These are phyloP conservation scores for Apis dorsata DNA, from an alignment of 1,140 invertebrate species.

Conservation along the genomic window DNA sequence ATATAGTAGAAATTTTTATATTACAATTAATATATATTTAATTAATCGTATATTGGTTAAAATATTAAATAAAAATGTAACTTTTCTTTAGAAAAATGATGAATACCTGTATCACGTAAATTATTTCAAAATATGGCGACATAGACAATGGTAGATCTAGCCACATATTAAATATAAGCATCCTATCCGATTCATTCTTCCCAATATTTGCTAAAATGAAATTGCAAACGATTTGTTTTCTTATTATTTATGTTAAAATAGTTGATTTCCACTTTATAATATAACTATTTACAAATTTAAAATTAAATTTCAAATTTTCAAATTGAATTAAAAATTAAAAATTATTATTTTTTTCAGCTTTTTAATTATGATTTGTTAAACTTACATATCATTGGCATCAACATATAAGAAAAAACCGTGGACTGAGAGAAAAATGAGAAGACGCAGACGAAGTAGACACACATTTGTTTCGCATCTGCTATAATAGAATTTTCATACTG, in stretches of 20 bases:
- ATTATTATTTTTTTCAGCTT: neutral
- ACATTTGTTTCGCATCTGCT: slow-evolving; percentile 18
- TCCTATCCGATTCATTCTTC: slow-evolving; percentile 55
- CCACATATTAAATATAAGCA: slow-evolving; percentile 52
- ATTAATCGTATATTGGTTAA: too few species aligned
- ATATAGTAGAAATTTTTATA: too few species aligned
- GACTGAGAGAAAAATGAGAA: slow-evolving; percentile 46
- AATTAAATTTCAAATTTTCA: too few species aligned
- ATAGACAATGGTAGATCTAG: slow-evolving; percentile 38
- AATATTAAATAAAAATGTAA: too few species aligned
- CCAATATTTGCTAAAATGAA: slow-evolving; percentile 55
- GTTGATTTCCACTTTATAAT: neutral
- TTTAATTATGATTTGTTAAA: neutral
- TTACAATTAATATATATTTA: too few species aligned
- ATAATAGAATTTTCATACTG: slow-evolving; percentile 27
- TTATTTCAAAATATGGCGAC: slow-evolving; percentile 60
- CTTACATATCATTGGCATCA: slow-evolving; percentile 57
- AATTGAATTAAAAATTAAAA: too few species aligned
- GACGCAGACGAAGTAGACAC: slow-evolving; percentile 40
- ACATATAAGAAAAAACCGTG: slow-evolving; percentile 37
- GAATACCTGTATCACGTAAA: slow-evolving; percentile 25
- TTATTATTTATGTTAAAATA: neutral
- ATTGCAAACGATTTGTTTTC: neutral
- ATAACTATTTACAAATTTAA: too few species aligned
- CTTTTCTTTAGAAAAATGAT: neutral